Evolutionary conservation across 2,113 vertebrate genomes (phyloP).

Genomic region (Platysternon megacephalum): DNA sequence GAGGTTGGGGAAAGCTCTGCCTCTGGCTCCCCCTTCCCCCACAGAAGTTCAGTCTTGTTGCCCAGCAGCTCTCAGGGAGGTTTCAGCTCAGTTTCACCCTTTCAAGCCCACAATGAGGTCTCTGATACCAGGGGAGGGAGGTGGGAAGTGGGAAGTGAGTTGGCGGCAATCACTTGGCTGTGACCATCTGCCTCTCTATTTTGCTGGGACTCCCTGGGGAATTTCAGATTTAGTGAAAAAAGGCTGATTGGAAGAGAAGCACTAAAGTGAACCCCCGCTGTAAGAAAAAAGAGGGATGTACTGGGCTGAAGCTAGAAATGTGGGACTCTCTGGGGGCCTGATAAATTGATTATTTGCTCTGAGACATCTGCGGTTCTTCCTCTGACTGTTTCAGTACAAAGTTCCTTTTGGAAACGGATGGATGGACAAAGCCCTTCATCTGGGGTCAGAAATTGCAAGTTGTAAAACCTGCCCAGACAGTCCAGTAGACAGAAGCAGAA

Average conservation of each 20-base stretch:
- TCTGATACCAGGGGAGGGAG: neutral
- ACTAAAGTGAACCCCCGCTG: slow-evolving; percentile 29
- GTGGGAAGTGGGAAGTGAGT: neutral
- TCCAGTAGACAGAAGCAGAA: neutral
- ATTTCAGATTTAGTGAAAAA: slow-evolving; percentile 31
- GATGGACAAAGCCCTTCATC: neutral
- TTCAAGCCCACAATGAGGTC: slow-evolving; percentile 39
- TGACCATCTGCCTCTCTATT: slow-evolving; percentile 60
- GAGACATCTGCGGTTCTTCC: neutral
- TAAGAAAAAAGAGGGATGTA: neutral
- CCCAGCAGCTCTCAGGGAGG: neutral
- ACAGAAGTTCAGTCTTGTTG: neutral
- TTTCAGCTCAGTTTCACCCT: slow-evolving; percentile 62
- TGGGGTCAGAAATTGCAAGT: neutral
- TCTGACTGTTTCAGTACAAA: neutral
- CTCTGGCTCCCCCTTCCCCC: neutral
- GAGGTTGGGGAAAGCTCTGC: neutral
- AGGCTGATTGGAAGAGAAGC: slow-evolving; percentile 29
- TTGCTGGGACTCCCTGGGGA: slow-evolving; percentile 40
- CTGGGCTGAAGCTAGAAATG: slow-evolving; percentile 20
- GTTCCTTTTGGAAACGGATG: neutral
- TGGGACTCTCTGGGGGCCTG: slow-evolving; percentile 6
- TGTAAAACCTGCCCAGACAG: neutral
- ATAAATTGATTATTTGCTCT: slow-evolving; percentile 54
- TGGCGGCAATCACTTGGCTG: slow-evolving; percentile 2